Conservation (phyloP, 1,140 invertebrate species). For the Zaprionus capensis region DNA sequence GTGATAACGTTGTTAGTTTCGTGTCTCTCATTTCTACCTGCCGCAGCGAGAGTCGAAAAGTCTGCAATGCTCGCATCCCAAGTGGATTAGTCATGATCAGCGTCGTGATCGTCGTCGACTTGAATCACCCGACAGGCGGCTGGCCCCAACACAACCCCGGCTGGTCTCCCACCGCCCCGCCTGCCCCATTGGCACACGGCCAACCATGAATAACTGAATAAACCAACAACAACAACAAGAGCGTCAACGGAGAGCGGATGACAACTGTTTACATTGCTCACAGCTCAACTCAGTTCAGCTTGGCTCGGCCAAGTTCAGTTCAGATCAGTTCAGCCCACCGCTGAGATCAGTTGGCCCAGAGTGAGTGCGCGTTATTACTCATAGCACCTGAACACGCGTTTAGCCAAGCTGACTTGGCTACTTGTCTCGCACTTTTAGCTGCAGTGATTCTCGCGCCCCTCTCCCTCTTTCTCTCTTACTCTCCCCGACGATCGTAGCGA, state of each 20-base stretch:
- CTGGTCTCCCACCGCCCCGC: slow-evolving; percentile 8
- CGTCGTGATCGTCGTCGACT: slow-evolving; percentile 32
- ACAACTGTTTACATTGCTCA: slow-evolving; percentile 70
- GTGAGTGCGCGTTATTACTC: slow-evolving; percentile 35
- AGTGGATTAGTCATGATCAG: slow-evolving; percentile 69
- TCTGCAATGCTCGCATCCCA: slow-evolving; percentile 49
- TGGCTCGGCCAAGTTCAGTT: slow-evolving; percentile 10
- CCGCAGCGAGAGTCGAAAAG: slow-evolving; percentile 9
- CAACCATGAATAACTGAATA: slow-evolving; percentile 22
- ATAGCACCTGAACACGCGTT: slow-evolving; percentile 12
- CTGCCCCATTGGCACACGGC: neutral
- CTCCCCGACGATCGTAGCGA: neutral
- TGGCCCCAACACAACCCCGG: neutral
- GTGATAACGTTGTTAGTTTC: slow-evolving; percentile 29
- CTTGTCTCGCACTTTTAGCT: neutral
- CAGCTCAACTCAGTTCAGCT: slow-evolving; percentile 13
- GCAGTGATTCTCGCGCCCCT: slow-evolving; percentile 1
- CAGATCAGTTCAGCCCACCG: slow-evolving; percentile 12
- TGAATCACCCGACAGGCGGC: slow-evolving; percentile 55
- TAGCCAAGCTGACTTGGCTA: slow-evolving; percentile 5
- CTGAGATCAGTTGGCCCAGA: slow-evolving; percentile 5
- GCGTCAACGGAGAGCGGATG: slow-evolving; percentile 12
- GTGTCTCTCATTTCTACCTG: slow-evolving; percentile 39
- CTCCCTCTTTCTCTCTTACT: neutral
- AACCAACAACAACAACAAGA: neutral